A percentile compares a stretch with the other conserved stretches of the same genome.
phyloP scores from a whole-genome alignment of 2,113 vertebrate genomes.

The Proteles cristata region DNA sequence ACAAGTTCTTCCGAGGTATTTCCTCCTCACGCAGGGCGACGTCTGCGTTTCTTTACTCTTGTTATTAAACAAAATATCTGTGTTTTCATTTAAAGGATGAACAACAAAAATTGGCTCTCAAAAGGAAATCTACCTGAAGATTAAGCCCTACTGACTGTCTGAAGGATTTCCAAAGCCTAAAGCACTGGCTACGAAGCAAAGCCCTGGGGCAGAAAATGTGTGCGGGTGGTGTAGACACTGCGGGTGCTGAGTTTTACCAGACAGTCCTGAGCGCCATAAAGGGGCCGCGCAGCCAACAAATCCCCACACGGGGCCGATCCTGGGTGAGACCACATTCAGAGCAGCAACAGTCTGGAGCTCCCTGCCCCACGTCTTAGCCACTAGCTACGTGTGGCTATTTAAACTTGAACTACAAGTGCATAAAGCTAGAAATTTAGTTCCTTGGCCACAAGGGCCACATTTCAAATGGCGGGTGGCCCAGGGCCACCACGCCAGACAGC shows the following conservation, averaged over 20 bases:
- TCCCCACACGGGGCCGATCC: neutral
- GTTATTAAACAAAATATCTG: neutral
- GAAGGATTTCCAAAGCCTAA: neutral
- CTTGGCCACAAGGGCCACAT: neutral
- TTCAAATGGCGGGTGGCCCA: neutral
- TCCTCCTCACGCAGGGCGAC: neutral
- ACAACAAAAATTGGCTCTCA: neutral
- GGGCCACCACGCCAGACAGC: rapidly evolving
- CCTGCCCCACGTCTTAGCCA: neutral
- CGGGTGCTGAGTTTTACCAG: neutral
- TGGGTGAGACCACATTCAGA: too few relatives aligned
- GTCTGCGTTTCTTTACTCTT: neutral
- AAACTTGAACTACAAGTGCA: neutral
- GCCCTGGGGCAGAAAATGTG: neutral
- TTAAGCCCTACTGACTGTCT: neutral
- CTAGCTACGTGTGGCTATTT: neutral
- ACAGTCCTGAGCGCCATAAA: neutral
- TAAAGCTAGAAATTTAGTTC: too few relatives aligned
- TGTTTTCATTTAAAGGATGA: neutral
- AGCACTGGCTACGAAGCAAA: neutral
- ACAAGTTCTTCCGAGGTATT: neutral
- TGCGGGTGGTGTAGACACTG: neutral
- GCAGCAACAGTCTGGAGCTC: neutral
- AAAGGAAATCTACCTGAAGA: neutral
- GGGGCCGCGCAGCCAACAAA: rapidly evolving